Percentiles rank a stretch among this genome's conserved stretches.
Evolutionary conservation across 1,140 invertebrate genomes (phyloP).

Genomic region (Drosophila repletoides): DNA sequence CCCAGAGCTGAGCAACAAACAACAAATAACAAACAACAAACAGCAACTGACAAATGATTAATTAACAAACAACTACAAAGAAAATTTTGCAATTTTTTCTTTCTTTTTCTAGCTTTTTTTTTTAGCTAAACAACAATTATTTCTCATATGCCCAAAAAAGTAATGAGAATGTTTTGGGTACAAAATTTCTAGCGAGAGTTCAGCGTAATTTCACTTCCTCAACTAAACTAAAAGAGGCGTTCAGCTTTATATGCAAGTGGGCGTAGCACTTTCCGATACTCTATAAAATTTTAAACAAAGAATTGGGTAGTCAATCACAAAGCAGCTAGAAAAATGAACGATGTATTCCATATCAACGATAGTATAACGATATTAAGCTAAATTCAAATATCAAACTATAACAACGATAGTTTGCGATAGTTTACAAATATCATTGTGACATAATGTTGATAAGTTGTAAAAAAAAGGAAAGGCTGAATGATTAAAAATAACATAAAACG

Average conservation of each 20-base stretch:
- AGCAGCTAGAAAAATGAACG: not conserved
- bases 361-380: too few relatives aligned
- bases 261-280: not conserved
- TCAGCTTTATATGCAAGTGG: not conserved
- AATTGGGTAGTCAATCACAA: too few relatives aligned
- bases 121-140: constrained; percentile 1
- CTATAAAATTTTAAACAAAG: not conserved
- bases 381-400: too few relatives aligned
- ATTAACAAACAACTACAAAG: constrained; percentile 48
- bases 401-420: too few relatives aligned
- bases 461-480: too few relatives aligned
- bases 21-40: constrained; percentile 3
- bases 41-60: constrained; percentile 60
- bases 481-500: too few relatives aligned
- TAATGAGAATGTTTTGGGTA: constrained; percentile 10
- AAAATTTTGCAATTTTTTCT: constrained; percentile 4
- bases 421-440: too few relatives aligned
- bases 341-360: too few relatives aligned
- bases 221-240: constrained; percentile 6
- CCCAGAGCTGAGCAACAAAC: constrained; percentile 24
- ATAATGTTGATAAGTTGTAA: too few relatives aligned
- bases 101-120: not conserved
- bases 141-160: constrained; percentile 19
- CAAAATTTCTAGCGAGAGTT: constrained; percentile 1
- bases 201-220: constrained; percentile 30